Conservation (phyloP, 2,113 vertebrate species). For the Pedionomus torquatus region DNA sequence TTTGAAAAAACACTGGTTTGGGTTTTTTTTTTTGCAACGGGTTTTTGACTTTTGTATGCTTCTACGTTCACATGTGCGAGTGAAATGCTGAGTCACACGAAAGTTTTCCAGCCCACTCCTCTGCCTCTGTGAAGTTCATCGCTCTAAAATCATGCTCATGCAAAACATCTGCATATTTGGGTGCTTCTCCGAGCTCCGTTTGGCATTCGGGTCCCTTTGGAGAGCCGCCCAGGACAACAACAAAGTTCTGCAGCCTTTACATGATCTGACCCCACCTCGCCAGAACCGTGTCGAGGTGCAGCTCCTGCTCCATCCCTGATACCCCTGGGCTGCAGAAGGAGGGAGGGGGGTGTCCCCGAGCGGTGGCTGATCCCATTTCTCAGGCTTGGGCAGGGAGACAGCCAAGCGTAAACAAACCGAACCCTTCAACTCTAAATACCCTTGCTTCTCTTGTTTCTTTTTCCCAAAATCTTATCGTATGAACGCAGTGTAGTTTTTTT, state of each 20-base stretch:
- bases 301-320: neutral
- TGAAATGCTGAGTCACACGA: constrained; percentile 52
- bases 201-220: neutral
- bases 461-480: constrained; percentile 12
- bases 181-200: neutral
- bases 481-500: constrained; percentile 43
- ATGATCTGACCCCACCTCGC: neutral
- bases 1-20: neutral
- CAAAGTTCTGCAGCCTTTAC: neutral
- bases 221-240: neutral
- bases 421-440: neutral
- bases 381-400: neutral
- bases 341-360: fast-evolving
- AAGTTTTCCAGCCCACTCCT: constrained; percentile 12
- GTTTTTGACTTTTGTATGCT: neutral
- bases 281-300: neutral
- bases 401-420: neutral
- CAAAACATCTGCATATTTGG: neutral
- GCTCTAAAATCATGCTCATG: neutral
- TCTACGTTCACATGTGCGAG: neutral
- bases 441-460: neutral
- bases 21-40: neutral
- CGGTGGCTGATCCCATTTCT: neutral
- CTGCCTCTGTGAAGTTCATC: neutral
- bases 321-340: neutral